Base-by-base conservation (phyloP, 2,797 vertebrate species). In the Microctenopoma stevenorrisi region DNA sequence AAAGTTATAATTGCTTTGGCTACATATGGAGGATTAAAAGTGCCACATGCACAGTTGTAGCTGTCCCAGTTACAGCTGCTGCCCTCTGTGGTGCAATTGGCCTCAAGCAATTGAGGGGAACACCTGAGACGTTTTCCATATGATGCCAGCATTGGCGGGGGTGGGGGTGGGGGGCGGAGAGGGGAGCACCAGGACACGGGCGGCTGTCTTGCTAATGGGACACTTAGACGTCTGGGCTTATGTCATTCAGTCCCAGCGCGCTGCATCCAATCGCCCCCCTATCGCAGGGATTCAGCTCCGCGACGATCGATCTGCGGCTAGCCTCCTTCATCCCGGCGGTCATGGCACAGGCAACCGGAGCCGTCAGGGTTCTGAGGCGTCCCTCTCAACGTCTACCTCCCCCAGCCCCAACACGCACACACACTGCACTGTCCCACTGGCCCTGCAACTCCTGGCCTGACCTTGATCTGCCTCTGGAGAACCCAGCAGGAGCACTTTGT, bases 251-350 rank as follows among this genome's bases (percentile, higher is more conserved):
- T 93, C 82, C 93, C 92, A 92, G 89, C 60, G 87, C 86, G 89
- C 87, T 76, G 87, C 86, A 92, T 91, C 91, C 88, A 93, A 93
- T 94, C 76, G 69, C 89, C 83, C 81, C 83, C 87, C 83, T 82
- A 88, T 84, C 78, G 74, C 87, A 82, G 88, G 76, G 78, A 90
- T 91, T 79, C 85, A 90, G 89, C 87, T 89, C 85, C 72, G 51
- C 73, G 66, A 72, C 73, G 72, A 93, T 95, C 92, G 94, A 95
- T 95, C 91, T 96, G 94, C 81, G 94, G 93, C 91, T 86, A 89
- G 90, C 90, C 79, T 92, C 87, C 89, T 91, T 81, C 83, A 85
- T 86, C 81, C 86, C 68, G 89, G 91, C 81, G 90, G 91, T 89
- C 89, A 78, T 78, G 69, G 80, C 84, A 87, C 85, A 91, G 91